Base-by-base conservation (phyloP, 2,113 vertebrate species). In the Petrocephalus microphthalmus region DNA sequence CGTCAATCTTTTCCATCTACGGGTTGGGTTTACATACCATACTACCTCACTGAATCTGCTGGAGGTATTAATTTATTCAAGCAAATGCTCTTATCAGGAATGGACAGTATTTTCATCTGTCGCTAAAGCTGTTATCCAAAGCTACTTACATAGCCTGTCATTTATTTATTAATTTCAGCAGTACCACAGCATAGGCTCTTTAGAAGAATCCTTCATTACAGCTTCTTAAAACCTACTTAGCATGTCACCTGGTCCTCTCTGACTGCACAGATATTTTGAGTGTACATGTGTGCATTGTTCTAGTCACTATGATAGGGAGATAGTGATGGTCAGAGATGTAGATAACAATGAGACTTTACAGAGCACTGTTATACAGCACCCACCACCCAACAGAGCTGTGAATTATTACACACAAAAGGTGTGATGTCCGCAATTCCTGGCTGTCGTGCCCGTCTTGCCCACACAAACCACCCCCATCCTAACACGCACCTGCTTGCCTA, bases 351-450 rank as follows among this genome's bases (percentile, higher is more conserved):
- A 53, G 83, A 19, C 83, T 54, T 54, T 85, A 78, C 33, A 37
- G 37, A 29, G 5, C 52, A 54, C 52, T 85, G 17, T 53, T n/a
- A 17, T 11, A 10, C 52, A 13, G 6, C n/a, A 19, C 10, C 51
- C 15, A 5, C 25, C 51, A 52, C 53, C 84, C 84, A 33, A n/a
- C 25, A 51, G 47, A 53, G 47, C 51, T 85, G 84, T 85, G 52
- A 85, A 85, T 54, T 85, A 85, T 54, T 85, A 54, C 22, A 25
- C 25, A 54, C 84, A 85, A 85, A 49, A 83, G 81, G 81, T 83
- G 81, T 83, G 81, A 85, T 37, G 29, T 56, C 51, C 84, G 29
- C 49, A 49, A 15, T n/a, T 25, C 22, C 10, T 84, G 82, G 82
- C 82, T 84, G 3, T 52, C 22, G 8, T 84, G 45, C 25, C 51